Evolutionary conservation across 2,797 vertebrate species (phyloP), one percentile per base, ranked within the genome.

Genomic region (Pristis pectinata): DNA sequence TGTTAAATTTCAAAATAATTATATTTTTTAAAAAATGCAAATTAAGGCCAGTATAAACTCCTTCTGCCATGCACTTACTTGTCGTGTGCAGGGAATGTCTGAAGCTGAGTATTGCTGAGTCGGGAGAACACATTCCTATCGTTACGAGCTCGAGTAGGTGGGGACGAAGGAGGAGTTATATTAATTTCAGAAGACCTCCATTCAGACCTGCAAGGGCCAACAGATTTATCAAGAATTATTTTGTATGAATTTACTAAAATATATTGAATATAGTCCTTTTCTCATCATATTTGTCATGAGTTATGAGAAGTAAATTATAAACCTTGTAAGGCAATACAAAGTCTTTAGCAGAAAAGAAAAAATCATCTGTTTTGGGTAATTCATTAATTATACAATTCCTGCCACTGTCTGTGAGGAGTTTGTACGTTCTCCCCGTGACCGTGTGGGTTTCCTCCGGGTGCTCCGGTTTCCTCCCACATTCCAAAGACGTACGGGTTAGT

Each of bases 111-210:
- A 97, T 99, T 99, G 59, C 98, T 99, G 94, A 99, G 98, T 34
- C 99, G 98, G 70, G 99, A 99, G 96, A 99, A 99, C 96, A 99
- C 99, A 0, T 99, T 99, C 92, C 98, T 98, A 96, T 99, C 99
- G 0, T 99, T 99, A 87, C 99, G 98, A 27, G 98, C 97, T 61
- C 99, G 97, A 79, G 99, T 98, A 30, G 99, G 99, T 76, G 99
- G 99, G 53, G 99, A 99, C 0, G 99, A 98, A 2, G 99, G 99
- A 0, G 99, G 99, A 0, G 99, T 99, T 96, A 98, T 98, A 95
- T 98, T 98, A 17, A 97, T 96, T 0, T 99, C 99, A 30, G 98
- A 95, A 95, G 98, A 97, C 97, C 99, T 98, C 83, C 82, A 95
- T 15, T 95, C 94, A 34, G 94, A 77, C 70, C 94, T 95, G 94